Percentiles rank a stretch among this genome's conserved stretches.
These are phyloP conservation scores for Drosophila limbata DNA, from an alignment of 2,888 invertebrate species.

Conservation along the genomic window DNA sequence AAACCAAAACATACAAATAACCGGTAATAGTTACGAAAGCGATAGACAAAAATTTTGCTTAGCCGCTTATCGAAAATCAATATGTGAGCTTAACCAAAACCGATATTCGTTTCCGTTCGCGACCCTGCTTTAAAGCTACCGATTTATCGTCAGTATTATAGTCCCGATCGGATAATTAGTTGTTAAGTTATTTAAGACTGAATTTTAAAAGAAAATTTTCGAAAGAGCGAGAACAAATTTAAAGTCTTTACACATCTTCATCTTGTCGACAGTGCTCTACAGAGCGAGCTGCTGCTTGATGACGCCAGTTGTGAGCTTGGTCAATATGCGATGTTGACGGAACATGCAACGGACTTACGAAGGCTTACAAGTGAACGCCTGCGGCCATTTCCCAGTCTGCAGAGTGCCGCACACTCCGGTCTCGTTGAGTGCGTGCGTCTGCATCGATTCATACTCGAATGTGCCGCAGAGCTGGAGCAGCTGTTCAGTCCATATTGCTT, in stretches of 20 bases:
- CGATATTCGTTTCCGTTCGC: too few relatives aligned
- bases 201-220: too few relatives aligned
- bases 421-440: conserved; percentile 82
- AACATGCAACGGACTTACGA: conserved; percentile 66
- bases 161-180: too few relatives aligned
- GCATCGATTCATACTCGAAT: conserved; percentile 83
- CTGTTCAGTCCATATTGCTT: conserved; percentile 84
- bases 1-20: too few relatives aligned
- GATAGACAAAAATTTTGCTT: too few relatives aligned
- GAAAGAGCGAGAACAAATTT: too few relatives aligned
- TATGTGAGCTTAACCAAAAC: too few relatives aligned
- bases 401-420: conserved; percentile 41
- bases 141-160: too few relatives aligned
- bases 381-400: conserved; percentile 1
- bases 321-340: conserved; percentile 73
- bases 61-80: too few relatives aligned
- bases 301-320: conserved; percentile 67
- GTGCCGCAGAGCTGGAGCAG: conserved; percentile 80
- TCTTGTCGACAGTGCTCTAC: conserved; percentile 36
- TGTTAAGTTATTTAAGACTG: too few relatives aligned
- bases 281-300: conserved; percentile 42
- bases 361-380: conserved; percentile 11
- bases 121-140: too few relatives aligned
- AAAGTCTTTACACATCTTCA: background rate
- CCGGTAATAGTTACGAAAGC: too few relatives aligned